Evolutionary conservation across 1,140 invertebrate species (phyloP).

Genomic region (Hyles vespertilio): DNA sequence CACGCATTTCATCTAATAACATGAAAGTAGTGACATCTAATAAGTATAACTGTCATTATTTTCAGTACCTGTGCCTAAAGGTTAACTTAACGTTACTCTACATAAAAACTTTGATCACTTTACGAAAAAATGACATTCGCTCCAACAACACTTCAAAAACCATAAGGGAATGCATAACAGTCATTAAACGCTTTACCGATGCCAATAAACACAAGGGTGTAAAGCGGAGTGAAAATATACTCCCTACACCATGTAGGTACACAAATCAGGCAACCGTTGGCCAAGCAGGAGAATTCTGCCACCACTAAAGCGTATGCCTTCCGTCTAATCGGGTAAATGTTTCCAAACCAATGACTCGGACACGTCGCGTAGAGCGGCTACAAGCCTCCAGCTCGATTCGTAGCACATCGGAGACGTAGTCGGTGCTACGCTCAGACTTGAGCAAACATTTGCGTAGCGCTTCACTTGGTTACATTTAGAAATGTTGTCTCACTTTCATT

Average conservation of each 20-base stretch:
- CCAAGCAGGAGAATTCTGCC: slow-evolving; percentile 31
- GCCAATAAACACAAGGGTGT: too few species aligned
- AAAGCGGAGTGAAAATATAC: too few species aligned
- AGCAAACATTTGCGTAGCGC: slow-evolving; percentile 40
- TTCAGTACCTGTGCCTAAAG: too few species aligned
- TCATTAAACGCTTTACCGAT: not conserved
- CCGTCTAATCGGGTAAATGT: slow-evolving; percentile 60
- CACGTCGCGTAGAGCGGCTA: slow-evolving; percentile 46
- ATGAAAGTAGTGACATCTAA: too few species aligned
- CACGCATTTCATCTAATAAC: too few species aligned
- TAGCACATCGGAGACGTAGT: slow-evolving; percentile 19
- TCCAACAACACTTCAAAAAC: too few species aligned
- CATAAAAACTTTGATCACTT: too few species aligned
- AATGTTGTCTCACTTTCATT: too few species aligned
- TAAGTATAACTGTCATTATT: too few species aligned
- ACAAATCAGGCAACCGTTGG: slow-evolving; percentile 27
- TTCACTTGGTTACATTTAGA: slow-evolving; percentile 14
- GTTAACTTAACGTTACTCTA: too few species aligned
- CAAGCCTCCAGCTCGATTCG: slow-evolving; percentile 20
- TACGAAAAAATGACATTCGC: too few species aligned
- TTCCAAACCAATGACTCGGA: slow-evolving; percentile 51
- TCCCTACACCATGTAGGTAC: not conserved
- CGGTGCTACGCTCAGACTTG: slow-evolving; percentile 30
- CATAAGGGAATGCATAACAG: too few species aligned
- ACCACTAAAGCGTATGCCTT: slow-evolving; percentile 59